Evolutionary conservation across 2,797 vertebrate species (phyloP).

Genomic region (Microcaecilia unicolor): DNA sequence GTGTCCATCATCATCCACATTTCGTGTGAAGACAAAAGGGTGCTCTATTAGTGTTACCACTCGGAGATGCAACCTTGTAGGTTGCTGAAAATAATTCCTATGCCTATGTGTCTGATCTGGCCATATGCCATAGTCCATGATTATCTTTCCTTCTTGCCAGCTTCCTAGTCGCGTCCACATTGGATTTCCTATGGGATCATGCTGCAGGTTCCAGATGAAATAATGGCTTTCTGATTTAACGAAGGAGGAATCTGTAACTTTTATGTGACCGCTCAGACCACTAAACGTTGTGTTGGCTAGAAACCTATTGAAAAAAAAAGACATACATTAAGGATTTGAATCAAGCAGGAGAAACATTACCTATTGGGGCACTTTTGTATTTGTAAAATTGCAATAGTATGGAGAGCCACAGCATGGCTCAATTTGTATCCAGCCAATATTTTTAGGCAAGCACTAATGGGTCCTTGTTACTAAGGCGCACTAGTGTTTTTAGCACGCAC

Average conservation of each 20-base stretch:
- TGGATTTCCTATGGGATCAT: constrained; percentile 85
- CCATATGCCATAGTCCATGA: constrained; percentile 89
- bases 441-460: too few relatives aligned
- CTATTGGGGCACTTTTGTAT: too few relatives aligned
- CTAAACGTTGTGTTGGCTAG: constrained; percentile 86
- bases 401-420: too few relatives aligned
- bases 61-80: constrained; percentile 70
- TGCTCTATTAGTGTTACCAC: constrained; percentile 94
- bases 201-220: constrained; percentile 96
- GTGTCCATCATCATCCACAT: constrained; percentile 86
- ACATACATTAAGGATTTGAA: too few relatives aligned
- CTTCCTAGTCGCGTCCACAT: constrained; percentile 91
- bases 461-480: too few relatives aligned
- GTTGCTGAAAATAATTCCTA: constrained; percentile 49
- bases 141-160: constrained; percentile 77
- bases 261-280: constrained; percentile 82
- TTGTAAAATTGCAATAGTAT: too few relatives aligned
- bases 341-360: too few relatives aligned
- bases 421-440: too few relatives aligned
- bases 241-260: constrained; percentile 61
- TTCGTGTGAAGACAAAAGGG: constrained; percentile 91
- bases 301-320: constrained; percentile 77
- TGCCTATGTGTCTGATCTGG: constrained; percentile 72
- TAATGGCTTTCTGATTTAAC: constrained; percentile 84
- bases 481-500: too few relatives aligned